Conservation (phyloP, 2,888 invertebrate genomes). For the Lingula anatina region DNA sequence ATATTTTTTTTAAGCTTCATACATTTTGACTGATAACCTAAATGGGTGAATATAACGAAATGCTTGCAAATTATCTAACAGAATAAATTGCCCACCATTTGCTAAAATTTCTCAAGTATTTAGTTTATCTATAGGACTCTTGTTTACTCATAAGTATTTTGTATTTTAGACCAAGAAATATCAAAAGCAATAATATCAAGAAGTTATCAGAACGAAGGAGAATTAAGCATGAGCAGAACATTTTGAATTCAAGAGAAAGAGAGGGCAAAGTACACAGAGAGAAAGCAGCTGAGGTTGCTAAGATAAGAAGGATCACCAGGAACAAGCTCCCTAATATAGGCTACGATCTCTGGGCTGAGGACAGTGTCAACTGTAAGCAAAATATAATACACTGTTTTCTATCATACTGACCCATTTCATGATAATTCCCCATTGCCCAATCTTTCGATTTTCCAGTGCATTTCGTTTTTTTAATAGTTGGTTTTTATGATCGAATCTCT, state of each 20-base stretch:
- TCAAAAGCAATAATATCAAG: neutral
- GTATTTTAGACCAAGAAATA: conserved; percentile 9
- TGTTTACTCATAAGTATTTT: too few relatives aligned
- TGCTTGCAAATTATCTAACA: too few relatives aligned
- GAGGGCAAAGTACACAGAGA: conserved; percentile 14
- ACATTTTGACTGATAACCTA: too few relatives aligned
- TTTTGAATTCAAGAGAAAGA: conserved; percentile 10
- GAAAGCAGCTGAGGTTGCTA: conserved; percentile 7
- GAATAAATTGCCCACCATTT: too few relatives aligned
- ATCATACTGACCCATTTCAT: neutral
- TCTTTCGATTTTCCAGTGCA: too few relatives aligned
- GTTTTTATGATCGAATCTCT: too few relatives aligned
- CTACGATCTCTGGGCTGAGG: conserved; percentile 30
- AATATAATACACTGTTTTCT: neutral
- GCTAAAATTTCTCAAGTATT: too few relatives aligned
- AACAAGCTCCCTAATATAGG: conserved; percentile 8
- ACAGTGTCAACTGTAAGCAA: neutral
- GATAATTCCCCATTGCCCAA: neutral
- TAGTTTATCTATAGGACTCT: too few relatives aligned
- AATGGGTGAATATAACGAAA: too few relatives aligned
- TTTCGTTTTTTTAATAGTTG: too few relatives aligned
- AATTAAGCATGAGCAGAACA: conserved; percentile 15
- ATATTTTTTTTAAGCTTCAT: too few relatives aligned
- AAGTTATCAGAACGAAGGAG: conserved; percentile 3
- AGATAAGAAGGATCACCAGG: conserved; percentile 4